Conservation (phyloP, 64 coral and sea anemone genomes). For the Porites lutea region DNA sequence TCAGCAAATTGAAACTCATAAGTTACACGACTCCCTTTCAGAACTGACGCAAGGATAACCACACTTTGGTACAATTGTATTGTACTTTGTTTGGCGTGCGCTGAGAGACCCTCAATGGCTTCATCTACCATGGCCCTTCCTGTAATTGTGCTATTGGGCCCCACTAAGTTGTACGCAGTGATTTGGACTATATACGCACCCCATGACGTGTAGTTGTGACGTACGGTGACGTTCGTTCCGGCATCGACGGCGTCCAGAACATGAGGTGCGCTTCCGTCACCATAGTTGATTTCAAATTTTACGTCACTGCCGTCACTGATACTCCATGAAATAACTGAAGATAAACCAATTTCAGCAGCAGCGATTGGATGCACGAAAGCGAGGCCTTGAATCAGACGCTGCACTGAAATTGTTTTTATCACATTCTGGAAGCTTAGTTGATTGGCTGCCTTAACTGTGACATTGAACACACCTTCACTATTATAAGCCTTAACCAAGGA, state of each 20-base stretch:
- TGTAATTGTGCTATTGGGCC: constrained; percentile 20
- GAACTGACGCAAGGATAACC: neutral
- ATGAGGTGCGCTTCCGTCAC: constrained; percentile 27
- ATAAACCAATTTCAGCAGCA: neutral
- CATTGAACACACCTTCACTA: constrained; percentile 5
- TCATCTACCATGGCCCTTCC: constrained; percentile 52
- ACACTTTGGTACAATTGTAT: constrained; percentile 22
- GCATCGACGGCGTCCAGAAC: neutral
- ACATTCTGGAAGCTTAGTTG: constrained; percentile 53
- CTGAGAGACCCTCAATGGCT: constrained; percentile 51
- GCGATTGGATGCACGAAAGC: neutral
- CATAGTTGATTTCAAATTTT: constrained; percentile 54
- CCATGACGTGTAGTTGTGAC: constrained; percentile 50
- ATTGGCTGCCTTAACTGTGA: constrained; percentile 66
- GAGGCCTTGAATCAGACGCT: constrained; percentile 69
- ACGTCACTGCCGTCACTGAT: constrained; percentile 79
- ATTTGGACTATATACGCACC: constrained; percentile 38
- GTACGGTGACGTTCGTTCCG: constrained; percentile 23
- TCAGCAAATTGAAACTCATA: constrained; percentile 78
- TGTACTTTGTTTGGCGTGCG: constrained; percentile 16
- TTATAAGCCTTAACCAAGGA: constrained; percentile 35
- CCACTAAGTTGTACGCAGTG: constrained; percentile 61
- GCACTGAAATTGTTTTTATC: constrained; percentile 51
- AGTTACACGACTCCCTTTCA: constrained; percentile 49
- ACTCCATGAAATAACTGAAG: constrained; percentile 46